Conservation (phyloP, 53 echinoderm and acorn worm genomes). For the Glandiceps talaboti region DNA sequence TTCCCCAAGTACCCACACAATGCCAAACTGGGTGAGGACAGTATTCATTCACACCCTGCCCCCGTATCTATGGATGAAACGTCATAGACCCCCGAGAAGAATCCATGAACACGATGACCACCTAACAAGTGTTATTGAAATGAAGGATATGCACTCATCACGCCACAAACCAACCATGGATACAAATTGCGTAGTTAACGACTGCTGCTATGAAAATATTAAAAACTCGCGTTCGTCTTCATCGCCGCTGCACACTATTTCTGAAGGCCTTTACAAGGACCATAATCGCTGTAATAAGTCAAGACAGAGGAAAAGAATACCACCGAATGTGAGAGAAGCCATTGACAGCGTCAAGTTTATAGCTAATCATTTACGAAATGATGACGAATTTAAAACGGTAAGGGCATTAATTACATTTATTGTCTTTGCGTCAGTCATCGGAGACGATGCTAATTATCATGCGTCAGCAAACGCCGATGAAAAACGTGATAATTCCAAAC, state of each 20-base stretch:
- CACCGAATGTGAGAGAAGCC: background rate
- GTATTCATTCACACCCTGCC: background rate
- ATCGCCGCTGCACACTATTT: background rate
- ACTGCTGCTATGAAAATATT: background rate
- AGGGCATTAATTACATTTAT: no score
- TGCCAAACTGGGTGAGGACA: background rate
- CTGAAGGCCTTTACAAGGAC: background rate
- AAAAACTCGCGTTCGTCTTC: background rate
- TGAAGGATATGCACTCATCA: background rate
- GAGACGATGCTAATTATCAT: no score
- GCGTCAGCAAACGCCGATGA: no score
- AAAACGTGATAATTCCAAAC: no score
- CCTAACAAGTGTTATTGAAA: background rate
- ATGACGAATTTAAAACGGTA: background rate
- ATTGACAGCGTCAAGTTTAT: background rate
- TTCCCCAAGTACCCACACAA: background rate
- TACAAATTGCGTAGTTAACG: background rate
- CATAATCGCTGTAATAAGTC: background rate
- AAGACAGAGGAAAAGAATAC: background rate
- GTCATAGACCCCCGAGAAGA: background rate
- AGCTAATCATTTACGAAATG: background rate
- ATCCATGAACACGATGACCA: background rate
- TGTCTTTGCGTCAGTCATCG: no score
- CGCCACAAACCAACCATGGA: background rate
- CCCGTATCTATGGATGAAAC: background rate